Conservation (phyloP, 1,140 invertebrate genomes). For the Neodiprion virginianus region DNA sequence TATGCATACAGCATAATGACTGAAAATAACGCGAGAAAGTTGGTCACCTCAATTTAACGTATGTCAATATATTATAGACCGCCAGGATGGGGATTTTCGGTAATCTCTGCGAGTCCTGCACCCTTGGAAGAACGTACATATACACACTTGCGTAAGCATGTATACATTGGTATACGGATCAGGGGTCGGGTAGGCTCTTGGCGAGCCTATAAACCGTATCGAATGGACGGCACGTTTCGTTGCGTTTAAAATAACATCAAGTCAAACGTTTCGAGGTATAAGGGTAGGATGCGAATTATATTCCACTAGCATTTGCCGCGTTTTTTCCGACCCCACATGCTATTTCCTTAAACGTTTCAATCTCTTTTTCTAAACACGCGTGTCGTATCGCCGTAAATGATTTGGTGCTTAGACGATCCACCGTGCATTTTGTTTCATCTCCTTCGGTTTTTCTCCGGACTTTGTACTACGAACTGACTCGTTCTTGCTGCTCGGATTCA, state of each 20-base stretch:
- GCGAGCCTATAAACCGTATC: slow-evolving; percentile 19
- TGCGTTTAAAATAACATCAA: slow-evolving; percentile 32
- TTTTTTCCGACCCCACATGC: slow-evolving; percentile 12
- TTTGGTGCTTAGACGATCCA: not conserved
- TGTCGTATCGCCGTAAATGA: slow-evolving; percentile 8
- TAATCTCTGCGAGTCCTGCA: not conserved
- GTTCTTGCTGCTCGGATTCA: no score
- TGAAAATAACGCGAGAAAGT: not conserved
- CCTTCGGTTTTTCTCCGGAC: not conserved
- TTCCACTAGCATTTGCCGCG: not conserved
- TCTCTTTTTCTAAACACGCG: not conserved
- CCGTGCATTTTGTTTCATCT: not conserved
- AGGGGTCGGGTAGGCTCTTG: not conserved
- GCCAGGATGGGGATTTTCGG: not conserved
- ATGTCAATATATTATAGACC: not conserved
- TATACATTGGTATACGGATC: not conserved
- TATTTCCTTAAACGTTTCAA: slow-evolving; percentile 10
- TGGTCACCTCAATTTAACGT: not conserved
- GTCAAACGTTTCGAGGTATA: slow-evolving; percentile 20
- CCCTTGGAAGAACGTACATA: not conserved
- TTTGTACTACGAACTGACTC: no score
- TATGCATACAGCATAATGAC: no score
- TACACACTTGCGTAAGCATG: not conserved
- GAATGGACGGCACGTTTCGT: slow-evolving; percentile 25
- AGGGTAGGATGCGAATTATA: slow-evolving; percentile 9